Percentiles rank a stretch among this genome's conserved stretches.
phyloP scores from a whole-genome alignment of 2,797 vertebrate species.

The Sus cebifrons region DNA sequence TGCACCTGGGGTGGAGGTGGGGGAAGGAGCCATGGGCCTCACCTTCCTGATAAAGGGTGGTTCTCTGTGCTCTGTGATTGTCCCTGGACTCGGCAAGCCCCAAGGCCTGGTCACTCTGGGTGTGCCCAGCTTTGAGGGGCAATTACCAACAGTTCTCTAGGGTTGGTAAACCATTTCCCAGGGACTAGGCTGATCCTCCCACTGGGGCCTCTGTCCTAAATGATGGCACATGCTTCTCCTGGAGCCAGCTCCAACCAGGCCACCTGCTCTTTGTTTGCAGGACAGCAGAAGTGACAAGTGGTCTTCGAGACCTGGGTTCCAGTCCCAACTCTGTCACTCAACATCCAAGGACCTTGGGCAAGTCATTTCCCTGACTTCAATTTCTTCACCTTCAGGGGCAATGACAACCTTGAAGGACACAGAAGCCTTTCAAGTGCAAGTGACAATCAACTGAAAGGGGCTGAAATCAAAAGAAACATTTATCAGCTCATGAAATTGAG shows the following conservation, averaged over 20 bases:
- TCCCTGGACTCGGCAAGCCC: background rate
- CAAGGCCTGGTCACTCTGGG: background rate
- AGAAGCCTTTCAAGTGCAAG: background rate
- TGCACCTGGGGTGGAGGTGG: background rate
- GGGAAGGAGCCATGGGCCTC: background rate
- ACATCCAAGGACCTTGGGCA: background rate
- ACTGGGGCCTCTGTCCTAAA: background rate
- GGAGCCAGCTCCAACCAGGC: background rate
- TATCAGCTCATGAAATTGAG: background rate
- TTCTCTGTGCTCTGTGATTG: background rate
- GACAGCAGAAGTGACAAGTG: background rate
- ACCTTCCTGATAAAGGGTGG: background rate
- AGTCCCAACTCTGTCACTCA: background rate
- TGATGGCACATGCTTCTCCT: background rate
- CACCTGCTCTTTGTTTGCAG: background rate
- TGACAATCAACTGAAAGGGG: background rate
- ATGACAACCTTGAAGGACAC: background rate
- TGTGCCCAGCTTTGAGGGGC: background rate
- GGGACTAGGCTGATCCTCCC: background rate
- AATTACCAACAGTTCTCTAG: background rate
- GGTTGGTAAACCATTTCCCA: background rate
- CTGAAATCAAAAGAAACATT: slow-evolving; percentile 25
- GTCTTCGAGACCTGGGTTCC: background rate
- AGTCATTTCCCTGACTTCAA: background rate
- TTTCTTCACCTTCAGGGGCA: slow-evolving; percentile 19